A percentile compares a stretch with the other conserved stretches of the same genome.
Conservation (phyloP, 2,797 vertebrate species). For the Syngnathus acus region DNA sequence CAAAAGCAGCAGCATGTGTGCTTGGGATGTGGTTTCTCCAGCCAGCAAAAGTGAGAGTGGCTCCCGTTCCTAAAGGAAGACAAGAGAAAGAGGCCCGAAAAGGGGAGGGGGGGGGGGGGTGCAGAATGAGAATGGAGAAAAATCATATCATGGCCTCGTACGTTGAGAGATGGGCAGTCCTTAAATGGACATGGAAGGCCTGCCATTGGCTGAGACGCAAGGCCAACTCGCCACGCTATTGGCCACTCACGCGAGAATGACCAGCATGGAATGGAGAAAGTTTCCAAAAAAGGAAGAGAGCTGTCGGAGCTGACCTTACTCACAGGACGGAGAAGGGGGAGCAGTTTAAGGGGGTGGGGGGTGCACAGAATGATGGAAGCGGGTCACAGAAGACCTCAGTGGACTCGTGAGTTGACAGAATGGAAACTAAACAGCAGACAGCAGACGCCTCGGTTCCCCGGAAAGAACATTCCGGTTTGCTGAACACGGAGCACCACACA, state of each 20-base stretch:
- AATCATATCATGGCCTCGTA: conserved; percentile 48
- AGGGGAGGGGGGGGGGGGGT: conserved; percentile 4
- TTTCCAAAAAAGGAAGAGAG: conserved; percentile 79
- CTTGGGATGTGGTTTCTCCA: conserved; percentile 21
- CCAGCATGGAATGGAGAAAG: conserved; percentile 76
- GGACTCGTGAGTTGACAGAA: conserved; percentile 53
- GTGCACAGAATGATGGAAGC: conserved; percentile 18
- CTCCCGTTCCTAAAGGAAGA: conserved; percentile 5
- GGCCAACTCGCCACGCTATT: conserved; percentile 49
- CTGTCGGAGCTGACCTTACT: conserved; percentile 56
- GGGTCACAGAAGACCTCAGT: conserved; percentile 5
- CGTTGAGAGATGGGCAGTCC: conserved; percentile 70
- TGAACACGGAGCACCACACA: conserved; percentile 42
- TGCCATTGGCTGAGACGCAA: conserved; percentile 67
- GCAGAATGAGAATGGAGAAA: conserved; percentile 32
- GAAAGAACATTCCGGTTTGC: conserved; percentile 39
- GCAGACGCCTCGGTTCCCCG: conserved; percentile 35
- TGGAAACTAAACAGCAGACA: conserved; percentile 60
- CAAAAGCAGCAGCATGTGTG: conserved; percentile 32
- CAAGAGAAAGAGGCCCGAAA: not conserved
- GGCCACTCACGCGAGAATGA: conserved; percentile 68
- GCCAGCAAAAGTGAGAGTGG: not conserved
- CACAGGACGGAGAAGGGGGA: conserved; percentile 16
- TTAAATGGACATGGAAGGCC: conserved; percentile 81
- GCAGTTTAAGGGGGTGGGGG: conserved; percentile 20